Base-by-base conservation (phyloP, 2,888 invertebrate species). In the Archaeoteleia sp. region DNA sequence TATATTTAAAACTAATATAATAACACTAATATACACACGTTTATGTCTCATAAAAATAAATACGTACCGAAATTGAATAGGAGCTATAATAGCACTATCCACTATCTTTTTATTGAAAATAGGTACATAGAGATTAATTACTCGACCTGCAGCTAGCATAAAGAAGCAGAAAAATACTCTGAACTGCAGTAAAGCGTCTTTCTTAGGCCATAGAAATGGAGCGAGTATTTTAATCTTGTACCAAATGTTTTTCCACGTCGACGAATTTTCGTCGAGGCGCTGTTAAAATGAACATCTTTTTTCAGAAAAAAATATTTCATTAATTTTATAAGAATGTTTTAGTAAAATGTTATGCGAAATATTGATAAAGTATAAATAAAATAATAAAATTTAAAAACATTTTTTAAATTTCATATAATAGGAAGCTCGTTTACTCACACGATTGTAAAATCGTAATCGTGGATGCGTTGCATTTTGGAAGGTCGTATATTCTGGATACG, bases 121-220 rank as follows among this genome's bases (percentile, higher is more conserved):
- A 34, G 98, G 98, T 46, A 97, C 94, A 82, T 91, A 95, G 1
- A 98, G 88, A 87, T 98, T 98, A 73, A 96, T 91, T 0, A 91
- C 91, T 77, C 98, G 89, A 9, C 97, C 98, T 8, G 87, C 89
- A 6, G 90, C 84, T 39, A 99, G 88, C 6, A 95, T 86, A 0
- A 89, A 3, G 29, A 98, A 88, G 85, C 98, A 98, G 55, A 95
- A 78, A 10, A 96, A 58, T 0, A 98, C 97, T 60, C 93, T 88
- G 0, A 94, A 74, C 85, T 98, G 98, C 2, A 98, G 88, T 5
- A 88, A 76, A 12, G 87, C 48, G 81, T 92, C 93, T 75, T 92
- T 94, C 78, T 91, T 92, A 0, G 98, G 98, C 98, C 98, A 99
- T 23, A 98, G 87, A 87, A 96, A 98, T 0, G 98, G 98, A 68